Base-by-base conservation (phyloP, 2,888 invertebrate species). In the Drosophila antonietae region DNA sequence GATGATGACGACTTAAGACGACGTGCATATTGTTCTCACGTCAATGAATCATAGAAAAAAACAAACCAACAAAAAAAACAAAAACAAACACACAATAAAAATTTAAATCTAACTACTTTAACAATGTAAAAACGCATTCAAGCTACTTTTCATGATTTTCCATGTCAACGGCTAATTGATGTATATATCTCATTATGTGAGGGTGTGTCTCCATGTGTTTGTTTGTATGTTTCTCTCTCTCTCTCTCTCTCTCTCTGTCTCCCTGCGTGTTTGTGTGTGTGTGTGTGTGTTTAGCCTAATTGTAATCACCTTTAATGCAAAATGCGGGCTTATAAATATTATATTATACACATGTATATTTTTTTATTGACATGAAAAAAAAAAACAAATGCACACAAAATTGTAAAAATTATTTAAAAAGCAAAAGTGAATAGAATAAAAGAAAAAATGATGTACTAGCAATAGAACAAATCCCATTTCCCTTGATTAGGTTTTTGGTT, bases 21-120 rank as follows among this genome's bases (percentile, higher is more conserved):
- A 43, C n/a, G 62, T 66, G 56, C 53, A 55, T 65, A 43, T 57
- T 64, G 71, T 74, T 86, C 86, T 78, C 83, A 88, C 88, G 72
- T 80, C 61, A 69, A 80, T 83, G 57, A 88, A 68, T 44, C 67
- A 75, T 58, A 59, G 58, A 73, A 75, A 73, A 63, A 63, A 49
- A 31, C 47, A 57, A 56, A 63, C 49, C 15, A 14, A 47, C 10
- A 44, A 44, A 15, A 15, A 49, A 49, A 20, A n/a, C 2, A 41
- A 41, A 51, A 43, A 28, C 33, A 41, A 64, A 55, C 59, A 68
- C 58, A 68, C 58, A 75, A 73, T 64, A 73, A 71, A 68, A 68
- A 71, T 44, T 59, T 68, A 68, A 75, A 73, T 58, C 67, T 72
- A 82, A 82, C 68, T 74, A 80, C 72, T 67, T 78, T 83, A 70